Evolutionary conservation across 1,140 invertebrate species (phyloP).

Genomic region (Brachionus paranguensis): DNA sequence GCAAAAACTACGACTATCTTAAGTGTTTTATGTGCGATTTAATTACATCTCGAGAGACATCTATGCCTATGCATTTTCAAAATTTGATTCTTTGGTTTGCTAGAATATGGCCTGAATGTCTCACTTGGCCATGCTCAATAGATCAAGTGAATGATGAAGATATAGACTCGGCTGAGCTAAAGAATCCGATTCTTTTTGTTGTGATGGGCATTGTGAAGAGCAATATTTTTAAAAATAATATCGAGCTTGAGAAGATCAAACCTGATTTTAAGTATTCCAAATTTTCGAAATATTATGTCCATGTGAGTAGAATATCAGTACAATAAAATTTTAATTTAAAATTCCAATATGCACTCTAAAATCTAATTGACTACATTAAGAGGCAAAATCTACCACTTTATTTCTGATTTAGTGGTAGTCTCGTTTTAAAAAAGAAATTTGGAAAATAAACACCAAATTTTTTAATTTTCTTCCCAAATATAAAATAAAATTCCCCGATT

Average conservation of each 20-base stretch:
- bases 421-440: too few species aligned
- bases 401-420: too few species aligned
- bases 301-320: not conserved
- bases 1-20: not conserved
- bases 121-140: constrained; percentile 30
- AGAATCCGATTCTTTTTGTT: constrained; percentile 25
- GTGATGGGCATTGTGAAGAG: not conserved
- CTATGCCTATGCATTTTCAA: not conserved
- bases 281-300: not conserved
- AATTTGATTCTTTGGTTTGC: constrained; percentile 15
- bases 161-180: not conserved
- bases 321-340: not conserved
- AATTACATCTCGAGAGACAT: not conserved
- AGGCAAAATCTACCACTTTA: too few species aligned
- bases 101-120: constrained; percentile 18
- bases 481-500: too few species aligned
- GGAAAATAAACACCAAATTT: too few species aligned
- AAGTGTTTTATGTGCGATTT: constrained; percentile 2
- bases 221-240: not conserved
- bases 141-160: constrained; percentile 8
- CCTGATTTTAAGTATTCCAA: not conserved
- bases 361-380: too few species aligned
- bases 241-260: not conserved
- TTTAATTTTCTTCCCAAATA: too few species aligned
- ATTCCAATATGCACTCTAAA: not conserved